Evolutionary conservation across 2,797 vertebrate genomes (phyloP), one percentile per base, ranked within the genome.

Genomic region (Rhodeus uyekii): DNA sequence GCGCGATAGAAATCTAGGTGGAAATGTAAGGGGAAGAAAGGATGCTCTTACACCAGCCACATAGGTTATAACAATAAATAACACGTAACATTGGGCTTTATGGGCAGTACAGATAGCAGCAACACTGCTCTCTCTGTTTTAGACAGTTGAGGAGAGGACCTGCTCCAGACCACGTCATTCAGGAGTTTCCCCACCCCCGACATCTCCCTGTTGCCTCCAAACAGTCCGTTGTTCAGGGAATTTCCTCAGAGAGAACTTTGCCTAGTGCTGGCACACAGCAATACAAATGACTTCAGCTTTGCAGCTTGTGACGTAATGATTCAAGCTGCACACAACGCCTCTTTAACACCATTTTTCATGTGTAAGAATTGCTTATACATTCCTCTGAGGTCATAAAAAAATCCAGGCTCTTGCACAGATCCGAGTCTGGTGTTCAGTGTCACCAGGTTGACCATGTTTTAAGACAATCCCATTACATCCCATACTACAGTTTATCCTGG

Each of bases 71-170:
- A 67, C 29, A 81, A 82, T 55, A 69, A 81, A 22, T 68, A 72
- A 76, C 42, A 71, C 19, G 22, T 48, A 78, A 76, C 53, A 73
- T 48, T 46, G 5, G 32, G 48, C 73, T 73, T 58, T 27, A 69
- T 38, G 16, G 24, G 34, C 27, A 22, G 42, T 34, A 48, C 24
- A 48, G 73, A 46, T 27, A 3, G 24, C 44, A 80, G 50, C 74
- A 84, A 88, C 87, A 88, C 75, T 76, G 76, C 78, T 42, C 38
- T 67, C 78, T 83, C 83, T 83, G 83, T 83, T 78, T 83, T 22
- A 74, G 65, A 80, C 44, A 76, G 53, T 46, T 60, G 73, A 77
- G 74, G 74, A 81, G 80, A 74, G 55, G 78, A 68, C 36, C 60
- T 42, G 8, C 60, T 78, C 63, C 27, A 86, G 74, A 88, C 46